phyloP scores from a whole-genome alignment of 2,113 vertebrate genomes.

The Python bivittatus region DNA sequence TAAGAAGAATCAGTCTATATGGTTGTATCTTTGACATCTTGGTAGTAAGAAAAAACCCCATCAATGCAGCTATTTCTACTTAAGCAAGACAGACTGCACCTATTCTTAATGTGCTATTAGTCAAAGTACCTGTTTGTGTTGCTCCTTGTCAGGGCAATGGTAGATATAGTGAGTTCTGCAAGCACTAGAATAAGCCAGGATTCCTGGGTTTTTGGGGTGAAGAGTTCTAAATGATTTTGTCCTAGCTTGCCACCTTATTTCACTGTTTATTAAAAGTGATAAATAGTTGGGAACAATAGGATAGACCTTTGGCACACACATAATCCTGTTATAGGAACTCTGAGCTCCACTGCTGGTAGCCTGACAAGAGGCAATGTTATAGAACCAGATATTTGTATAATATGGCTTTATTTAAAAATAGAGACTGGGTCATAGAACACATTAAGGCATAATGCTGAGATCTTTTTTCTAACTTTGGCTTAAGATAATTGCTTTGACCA shows the following conservation, averaged over 20 bases:
- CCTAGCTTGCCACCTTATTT: background rate
- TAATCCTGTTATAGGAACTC: background rate
- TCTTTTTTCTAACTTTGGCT: background rate
- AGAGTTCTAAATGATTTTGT: background rate
- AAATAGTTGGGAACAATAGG: background rate
- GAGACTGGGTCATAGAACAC: background rate
- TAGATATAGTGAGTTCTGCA: background rate
- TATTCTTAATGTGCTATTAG: background rate
- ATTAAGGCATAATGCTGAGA: background rate
- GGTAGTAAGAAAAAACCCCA: background rate
- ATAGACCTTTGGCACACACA: background rate
- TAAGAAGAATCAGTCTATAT: too few species aligned
- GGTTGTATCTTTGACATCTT: background rate
- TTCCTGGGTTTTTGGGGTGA: background rate
- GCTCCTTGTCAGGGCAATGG: background rate
- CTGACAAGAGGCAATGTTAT: background rate
- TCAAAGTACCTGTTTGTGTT: background rate
- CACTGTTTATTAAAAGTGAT: background rate
- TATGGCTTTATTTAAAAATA: background rate
- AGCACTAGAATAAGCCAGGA: background rate
- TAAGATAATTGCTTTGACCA: background rate
- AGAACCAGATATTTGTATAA: background rate
- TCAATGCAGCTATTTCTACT: background rate
- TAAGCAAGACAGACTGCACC: background rate
- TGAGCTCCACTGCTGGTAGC: background rate